Evolutionary conservation across 30 jellyfish, hydroid and myxozoan genomes (phyloP).

Genomic region (Sanderia malayensis): DNA sequence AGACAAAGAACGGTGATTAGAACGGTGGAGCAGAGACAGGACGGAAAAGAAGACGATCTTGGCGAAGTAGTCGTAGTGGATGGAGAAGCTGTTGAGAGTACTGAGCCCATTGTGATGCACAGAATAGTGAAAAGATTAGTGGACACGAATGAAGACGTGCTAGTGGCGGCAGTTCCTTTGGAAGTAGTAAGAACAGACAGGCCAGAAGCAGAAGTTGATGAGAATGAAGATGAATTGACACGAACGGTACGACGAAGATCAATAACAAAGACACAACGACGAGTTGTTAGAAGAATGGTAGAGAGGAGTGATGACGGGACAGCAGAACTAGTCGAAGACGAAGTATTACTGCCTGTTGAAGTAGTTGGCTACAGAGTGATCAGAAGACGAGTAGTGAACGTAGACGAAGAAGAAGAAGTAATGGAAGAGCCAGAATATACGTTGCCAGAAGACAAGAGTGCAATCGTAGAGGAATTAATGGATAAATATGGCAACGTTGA

Average conservation of each 20-base stretch:
- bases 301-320: constrained; percentile 34
- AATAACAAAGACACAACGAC: constrained; percentile 57
- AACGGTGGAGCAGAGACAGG: background rate
- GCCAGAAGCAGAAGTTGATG: constrained; percentile 60
- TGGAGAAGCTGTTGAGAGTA: constrained; percentile 18
- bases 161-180: constrained; percentile 51
- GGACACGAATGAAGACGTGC: constrained; percentile 19
- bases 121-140: constrained; percentile 67
- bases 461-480: constrained; percentile 44
- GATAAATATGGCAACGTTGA: constrained; percentile 41
- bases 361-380: background rate
- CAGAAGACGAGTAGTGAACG: background rate
- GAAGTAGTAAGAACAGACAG: constrained; percentile 62
- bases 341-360: background rate
- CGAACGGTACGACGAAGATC: constrained; percentile 73
- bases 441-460: constrained; percentile 55
- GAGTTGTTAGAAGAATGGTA: constrained; percentile 67
- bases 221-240: constrained; percentile 50
- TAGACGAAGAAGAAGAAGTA: constrained; percentile 14
- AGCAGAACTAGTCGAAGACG: constrained; percentile 41
- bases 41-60: constrained; percentile 49
- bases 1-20: background rate
- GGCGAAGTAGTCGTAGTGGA: constrained; percentile 52
- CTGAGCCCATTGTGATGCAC: constrained; percentile 7
- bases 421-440: constrained; percentile 53